Conservation (phyloP, 2,113 vertebrate genomes). For the Laterallus jamaicensis region DNA sequence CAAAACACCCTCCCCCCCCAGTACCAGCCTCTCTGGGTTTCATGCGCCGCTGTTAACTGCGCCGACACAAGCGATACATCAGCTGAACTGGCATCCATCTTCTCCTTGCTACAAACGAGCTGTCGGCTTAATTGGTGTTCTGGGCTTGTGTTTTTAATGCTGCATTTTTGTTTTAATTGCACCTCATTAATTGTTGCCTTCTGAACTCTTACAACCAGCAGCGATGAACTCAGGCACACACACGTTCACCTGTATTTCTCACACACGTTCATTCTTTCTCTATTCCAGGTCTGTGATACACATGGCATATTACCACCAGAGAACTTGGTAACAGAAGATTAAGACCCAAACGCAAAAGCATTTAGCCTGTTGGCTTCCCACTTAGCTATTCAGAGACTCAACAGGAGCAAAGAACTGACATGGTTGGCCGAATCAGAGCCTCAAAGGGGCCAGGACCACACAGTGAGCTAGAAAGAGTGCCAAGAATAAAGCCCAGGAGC, state of each 20-base stretch:
- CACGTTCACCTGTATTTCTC: background rate
- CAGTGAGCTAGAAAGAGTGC: background rate
- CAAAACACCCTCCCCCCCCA: background rate
- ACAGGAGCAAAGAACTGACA: background rate
- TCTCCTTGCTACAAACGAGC: background rate
- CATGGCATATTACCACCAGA: background rate
- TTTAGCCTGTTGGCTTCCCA: background rate
- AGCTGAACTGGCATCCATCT: background rate
- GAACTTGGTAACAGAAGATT: background rate
- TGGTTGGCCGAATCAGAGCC: background rate
- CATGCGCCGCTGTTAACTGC: background rate
- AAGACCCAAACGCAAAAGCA: background rate
- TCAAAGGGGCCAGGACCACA: background rate
- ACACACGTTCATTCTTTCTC: background rate
- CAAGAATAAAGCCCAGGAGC: background rate
- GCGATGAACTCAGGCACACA: background rate
- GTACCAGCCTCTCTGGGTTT: background rate
- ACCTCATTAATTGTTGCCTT: background rate
- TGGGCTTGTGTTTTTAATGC: accelerated
- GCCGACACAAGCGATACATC: background rate
- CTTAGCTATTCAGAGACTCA: background rate
- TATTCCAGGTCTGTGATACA: accelerated
- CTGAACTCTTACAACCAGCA: background rate
- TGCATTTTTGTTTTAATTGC: conserved; percentile 13
- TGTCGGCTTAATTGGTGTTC: background rate